Percentiles rank a stretch among this genome's conserved stretches.
phyloP scores from a whole-genome alignment of 2,797 vertebrate genomes.

The Taeniopygia guttata region DNA sequence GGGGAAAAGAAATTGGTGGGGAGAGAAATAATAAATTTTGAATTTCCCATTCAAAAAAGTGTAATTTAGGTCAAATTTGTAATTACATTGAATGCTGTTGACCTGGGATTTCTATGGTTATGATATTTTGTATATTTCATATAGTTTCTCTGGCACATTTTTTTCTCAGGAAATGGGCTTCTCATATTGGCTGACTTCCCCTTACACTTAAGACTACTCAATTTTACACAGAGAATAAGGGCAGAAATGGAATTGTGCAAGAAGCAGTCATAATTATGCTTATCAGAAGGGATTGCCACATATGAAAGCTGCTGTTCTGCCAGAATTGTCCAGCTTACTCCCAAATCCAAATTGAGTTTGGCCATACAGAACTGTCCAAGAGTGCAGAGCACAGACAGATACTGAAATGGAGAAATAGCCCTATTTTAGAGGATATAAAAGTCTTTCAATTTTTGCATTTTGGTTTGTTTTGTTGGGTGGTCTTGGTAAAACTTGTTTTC shows the following conservation, averaged over 20 bases:
- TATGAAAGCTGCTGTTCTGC: not conserved
- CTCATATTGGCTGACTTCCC: not conserved
- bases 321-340: not conserved
- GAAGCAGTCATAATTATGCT: not conserved
- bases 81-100: not conserved
- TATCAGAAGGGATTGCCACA: not conserved
- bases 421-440: not conserved
- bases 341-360: not conserved
- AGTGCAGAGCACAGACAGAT: not conserved
- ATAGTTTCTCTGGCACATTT: not conserved
- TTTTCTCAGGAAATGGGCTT: not conserved
- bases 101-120: not conserved
- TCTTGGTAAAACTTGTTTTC: not conserved
- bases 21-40: not conserved
- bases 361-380: not conserved
- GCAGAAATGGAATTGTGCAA: not conserved
- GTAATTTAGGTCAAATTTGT: not conserved
- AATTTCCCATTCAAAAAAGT: not conserved
- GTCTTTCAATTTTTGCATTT: not conserved
- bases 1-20: accelerated
- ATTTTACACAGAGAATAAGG: not conserved
- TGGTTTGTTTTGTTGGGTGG: not conserved
- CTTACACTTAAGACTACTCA: not conserved
- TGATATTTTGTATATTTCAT: not conserved
- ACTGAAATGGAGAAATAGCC: not conserved